Percentiles rank a stretch among this genome's conserved stretches.
Evolutionary conservation across 2,888 invertebrate genomes (phyloP).

Genomic region (Pelosia muscerda): DNA sequence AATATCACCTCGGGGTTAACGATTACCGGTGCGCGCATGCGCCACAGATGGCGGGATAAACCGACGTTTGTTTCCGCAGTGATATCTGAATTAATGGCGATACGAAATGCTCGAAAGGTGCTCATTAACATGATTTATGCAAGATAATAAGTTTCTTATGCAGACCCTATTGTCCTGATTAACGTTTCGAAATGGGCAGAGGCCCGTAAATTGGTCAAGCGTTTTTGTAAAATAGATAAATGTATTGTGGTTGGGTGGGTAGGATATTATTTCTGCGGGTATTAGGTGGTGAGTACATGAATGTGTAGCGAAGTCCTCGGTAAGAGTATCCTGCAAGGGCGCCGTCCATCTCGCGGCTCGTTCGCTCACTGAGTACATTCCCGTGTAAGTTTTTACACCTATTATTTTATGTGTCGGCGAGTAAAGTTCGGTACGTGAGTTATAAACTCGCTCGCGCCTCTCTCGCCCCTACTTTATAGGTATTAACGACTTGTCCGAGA

Average conservation of each 20-base stretch:
- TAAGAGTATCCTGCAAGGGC: slow-evolving; percentile 50
- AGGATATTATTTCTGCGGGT: slow-evolving; percentile 42
- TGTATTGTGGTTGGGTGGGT: slow-evolving; percentile 33
- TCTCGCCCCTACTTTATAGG: slow-evolving; percentile 87
- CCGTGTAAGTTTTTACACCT: slow-evolving; percentile 87
- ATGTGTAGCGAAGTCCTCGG: slow-evolving; percentile 44
- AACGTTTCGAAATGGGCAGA: slow-evolving; percentile 62
- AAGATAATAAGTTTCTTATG: slow-evolving; percentile 80
- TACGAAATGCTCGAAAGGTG: slow-evolving; percentile 85
- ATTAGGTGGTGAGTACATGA: slow-evolving; percentile 51
- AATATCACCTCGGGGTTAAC: slow-evolving; percentile 87
- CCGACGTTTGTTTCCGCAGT: slow-evolving; percentile 87
- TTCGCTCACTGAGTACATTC: slow-evolving; percentile 86
- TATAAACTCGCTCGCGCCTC: slow-evolving; percentile 87
- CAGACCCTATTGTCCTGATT: slow-evolving; percentile 73
- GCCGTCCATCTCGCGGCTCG: slow-evolving; percentile 83
- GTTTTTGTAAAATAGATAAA: slow-evolving; percentile 49
- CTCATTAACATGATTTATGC: slow-evolving; percentile 86
- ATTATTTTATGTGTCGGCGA: slow-evolving; percentile 87
- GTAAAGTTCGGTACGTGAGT: slow-evolving; percentile 88
- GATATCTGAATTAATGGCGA: slow-evolving; percentile 87
- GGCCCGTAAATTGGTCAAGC: slow-evolving; percentile 38
- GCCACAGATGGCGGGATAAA: slow-evolving; percentile 85
- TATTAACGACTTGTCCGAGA: slow-evolving; percentile 88
- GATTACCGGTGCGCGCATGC: slow-evolving; percentile 85